phyloP scores from a whole-genome alignment of 1,140 invertebrate species.

The Micrasema longulum region DNA sequence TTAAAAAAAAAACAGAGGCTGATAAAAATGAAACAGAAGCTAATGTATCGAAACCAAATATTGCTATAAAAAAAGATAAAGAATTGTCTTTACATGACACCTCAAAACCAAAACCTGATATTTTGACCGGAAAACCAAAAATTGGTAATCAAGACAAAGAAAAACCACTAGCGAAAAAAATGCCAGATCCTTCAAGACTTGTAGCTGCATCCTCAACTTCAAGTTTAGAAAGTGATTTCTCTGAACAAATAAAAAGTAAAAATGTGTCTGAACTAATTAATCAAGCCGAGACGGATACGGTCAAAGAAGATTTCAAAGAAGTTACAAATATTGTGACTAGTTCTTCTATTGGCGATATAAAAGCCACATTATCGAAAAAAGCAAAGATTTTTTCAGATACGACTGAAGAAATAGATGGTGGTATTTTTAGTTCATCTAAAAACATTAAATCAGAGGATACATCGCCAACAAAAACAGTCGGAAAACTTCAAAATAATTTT shows the following conservation, averaged over 20 bases:
- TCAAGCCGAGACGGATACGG: background rate
- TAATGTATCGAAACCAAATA: background rate
- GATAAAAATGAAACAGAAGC: slow-evolving; percentile 3
- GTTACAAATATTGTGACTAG: slow-evolving; percentile 1
- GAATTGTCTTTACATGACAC: too few species aligned
- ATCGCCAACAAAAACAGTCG: slow-evolving; percentile 57
- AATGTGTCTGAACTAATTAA: slow-evolving; percentile 11
- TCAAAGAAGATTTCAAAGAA: slow-evolving; percentile 5
- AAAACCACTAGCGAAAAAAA: background rate
- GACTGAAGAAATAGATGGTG: slow-evolving; percentile 42
- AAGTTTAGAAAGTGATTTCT: background rate
- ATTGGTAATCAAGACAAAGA: background rate
- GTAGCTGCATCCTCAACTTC: background rate
- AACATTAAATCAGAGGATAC: slow-evolving; percentile 30
- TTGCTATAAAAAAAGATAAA: background rate
- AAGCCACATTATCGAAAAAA: slow-evolving; percentile 31
- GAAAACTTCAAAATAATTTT: slow-evolving; percentile 68
- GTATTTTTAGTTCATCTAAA: slow-evolving; percentile 17
- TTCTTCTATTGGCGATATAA: slow-evolving; percentile 18
- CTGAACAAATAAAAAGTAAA: background rate
- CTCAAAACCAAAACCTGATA: background rate
- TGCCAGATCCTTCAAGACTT: background rate
- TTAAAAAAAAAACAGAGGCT: background rate
- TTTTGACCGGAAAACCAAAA: background rate
- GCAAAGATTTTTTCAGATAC: slow-evolving; percentile 9